Evolutionary conservation across 2,797 vertebrate genomes (phyloP).

Genomic region (Myotis pilosus): DNA sequence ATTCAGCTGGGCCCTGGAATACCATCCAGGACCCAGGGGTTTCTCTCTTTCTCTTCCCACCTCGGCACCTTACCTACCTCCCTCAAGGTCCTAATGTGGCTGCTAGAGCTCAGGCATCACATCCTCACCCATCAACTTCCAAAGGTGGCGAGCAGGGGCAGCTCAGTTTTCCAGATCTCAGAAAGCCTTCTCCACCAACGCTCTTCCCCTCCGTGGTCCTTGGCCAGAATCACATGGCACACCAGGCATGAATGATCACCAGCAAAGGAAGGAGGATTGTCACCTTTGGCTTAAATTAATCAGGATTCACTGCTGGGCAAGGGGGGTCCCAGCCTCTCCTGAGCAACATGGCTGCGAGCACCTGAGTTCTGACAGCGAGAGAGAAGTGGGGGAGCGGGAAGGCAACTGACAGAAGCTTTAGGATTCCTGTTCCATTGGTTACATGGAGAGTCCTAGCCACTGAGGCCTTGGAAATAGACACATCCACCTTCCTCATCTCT

Average conservation of each 20-base stretch:
- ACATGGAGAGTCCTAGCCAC: background rate
- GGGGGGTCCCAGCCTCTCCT: background rate
- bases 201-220: background rate
- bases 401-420: background rate
- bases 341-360: background rate
- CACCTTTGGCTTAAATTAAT: background rate
- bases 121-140: background rate
- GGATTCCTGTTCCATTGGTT: background rate
- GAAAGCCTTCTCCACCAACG: background rate
- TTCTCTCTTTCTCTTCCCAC: background rate
- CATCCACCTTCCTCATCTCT: background rate
- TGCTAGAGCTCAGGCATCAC: conserved; percentile 2
- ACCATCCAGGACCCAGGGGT: background rate
- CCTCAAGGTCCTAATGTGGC: background rate
- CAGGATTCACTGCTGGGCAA: background rate
- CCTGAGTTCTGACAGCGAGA: background rate
- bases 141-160: background rate
- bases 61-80: background rate
- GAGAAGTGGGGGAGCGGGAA: background rate
- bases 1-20: background rate
- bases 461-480: background rate
- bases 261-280: background rate
- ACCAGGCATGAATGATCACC: background rate
- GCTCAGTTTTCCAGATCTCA: background rate
- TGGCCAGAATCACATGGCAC: background rate